Base-by-base conservation (phyloP, 2,113 vertebrate species). In the Colius striatus region DNA sequence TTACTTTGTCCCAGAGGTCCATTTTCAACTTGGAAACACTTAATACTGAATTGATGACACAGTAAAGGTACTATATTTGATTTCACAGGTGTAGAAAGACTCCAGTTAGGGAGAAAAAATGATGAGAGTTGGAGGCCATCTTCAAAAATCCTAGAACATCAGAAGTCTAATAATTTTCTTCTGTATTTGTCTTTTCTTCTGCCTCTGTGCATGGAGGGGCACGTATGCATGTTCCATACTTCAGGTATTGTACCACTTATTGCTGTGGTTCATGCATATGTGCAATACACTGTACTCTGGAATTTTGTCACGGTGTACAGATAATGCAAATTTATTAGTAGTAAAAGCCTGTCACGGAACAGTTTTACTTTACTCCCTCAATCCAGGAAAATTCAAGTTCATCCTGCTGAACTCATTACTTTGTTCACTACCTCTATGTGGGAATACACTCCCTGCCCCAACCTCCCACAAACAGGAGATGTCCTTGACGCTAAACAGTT, bases 1-100 rank as follows among this genome's bases (percentile, higher is more conserved):
- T 89, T 89, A 9, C 65, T 74, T 66, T 84, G 78, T 87, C 77
- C 88, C 81, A 78, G 65, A 71, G 38, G 90, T 71, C 78, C 34
- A 16, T 51, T 95, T 94, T 89, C n/a, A 77, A 25, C 74, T 89
- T 91, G 34, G 68, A 94, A 92, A 54, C 61, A 73, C 60, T 93
- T 95, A 55, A 45, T 89, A 53, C 48, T 77, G 84, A 62, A 34
- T 65, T 77, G 60, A 81, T 51, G 73, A 84, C 47, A 16, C 45
- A 89, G 4, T n/a, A 61, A 84, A 60, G 25, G 26, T 58, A 87
- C 51, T 62, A 17, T 75, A 87, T 74, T 71, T 9, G 41, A 41
- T 87, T 82, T 68, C 68, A 62, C 61, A 87, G 29, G 47, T 67
- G 74, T 57, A 89, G 78, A 89, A 94, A 87, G 60, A 32, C 50